Evolutionary conservation across 2,797 vertebrate species (phyloP).

Genomic region (Dallia pectoralis): DNA sequence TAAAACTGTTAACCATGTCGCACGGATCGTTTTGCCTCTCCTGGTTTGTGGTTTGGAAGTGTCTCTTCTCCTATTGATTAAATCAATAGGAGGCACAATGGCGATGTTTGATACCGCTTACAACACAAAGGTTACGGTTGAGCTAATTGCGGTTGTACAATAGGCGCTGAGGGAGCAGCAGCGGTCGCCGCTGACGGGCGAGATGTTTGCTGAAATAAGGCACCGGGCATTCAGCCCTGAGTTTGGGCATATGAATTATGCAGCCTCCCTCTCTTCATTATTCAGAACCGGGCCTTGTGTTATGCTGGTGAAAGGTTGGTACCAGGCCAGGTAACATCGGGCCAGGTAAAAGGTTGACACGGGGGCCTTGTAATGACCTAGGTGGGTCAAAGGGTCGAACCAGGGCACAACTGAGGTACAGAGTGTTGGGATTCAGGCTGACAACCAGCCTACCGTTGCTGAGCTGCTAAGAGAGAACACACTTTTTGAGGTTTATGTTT

Average conservation of each 20-base stretch:
- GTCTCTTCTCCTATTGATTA: slow-evolving; percentile 22
- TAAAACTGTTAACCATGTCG: neutral
- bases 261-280: slow-evolving; percentile 66
- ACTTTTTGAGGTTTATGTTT: too few species aligned
- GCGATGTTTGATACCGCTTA: slow-evolving; percentile 27
- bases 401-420: neutral
- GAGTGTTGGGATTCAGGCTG: neutral
- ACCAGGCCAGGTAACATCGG: slow-evolving; percentile 33
- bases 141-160: slow-evolving; percentile 33
- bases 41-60: slow-evolving; percentile 24
- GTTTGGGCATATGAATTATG: slow-evolving; percentile 73
- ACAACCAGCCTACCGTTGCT: too few species aligned
- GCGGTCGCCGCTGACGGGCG: slow-evolving; percentile 35
- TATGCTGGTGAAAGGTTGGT: slow-evolving; percentile 62
- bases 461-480: too few species aligned
- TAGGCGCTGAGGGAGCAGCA: slow-evolving; percentile 21
- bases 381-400: neutral
- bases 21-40: neutral
- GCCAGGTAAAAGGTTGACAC: neutral
- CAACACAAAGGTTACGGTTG: slow-evolving; percentile 29
- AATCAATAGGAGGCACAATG: slow-evolving; percentile 23
- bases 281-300: slow-evolving; percentile 62
- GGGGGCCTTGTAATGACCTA: neutral
- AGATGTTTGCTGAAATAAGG: slow-evolving; percentile 61
- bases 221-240: slow-evolving; percentile 56